Evolutionary conservation across 2,113 vertebrate genomes (phyloP), one percentile per base, ranked within the genome.

Genomic region (Phrynocephalus versicolor): DNA sequence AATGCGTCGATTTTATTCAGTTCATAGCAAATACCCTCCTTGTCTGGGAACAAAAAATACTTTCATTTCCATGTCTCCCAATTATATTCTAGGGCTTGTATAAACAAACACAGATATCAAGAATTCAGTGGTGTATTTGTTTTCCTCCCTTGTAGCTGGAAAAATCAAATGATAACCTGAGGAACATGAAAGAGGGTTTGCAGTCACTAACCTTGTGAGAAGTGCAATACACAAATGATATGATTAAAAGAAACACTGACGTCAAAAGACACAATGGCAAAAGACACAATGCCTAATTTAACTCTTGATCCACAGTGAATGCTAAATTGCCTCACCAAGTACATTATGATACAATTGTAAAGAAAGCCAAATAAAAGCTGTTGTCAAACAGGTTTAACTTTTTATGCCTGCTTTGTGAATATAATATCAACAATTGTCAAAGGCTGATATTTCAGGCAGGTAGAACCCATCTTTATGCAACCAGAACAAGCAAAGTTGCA

Each of bases 321-420:
- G 13, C 41, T 41, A 51, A 87, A 64, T 8, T 58, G 3, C 0
- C 0, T 89, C 89, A 88, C 72, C 76, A n/a, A 10, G 3, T 12
- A 60, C 55, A 60, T 10, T 67, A 71, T 15, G 23, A 12, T 30
- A 89, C 88, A 15, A 81, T 12, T 62, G 33, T 0, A 51, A 84
- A 83, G 81, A 57, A 82, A 71, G 16, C 1, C 79, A 85, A 23
- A 80, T 79, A 88, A 88, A 67, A 15, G 41, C 10, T 81, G 85
- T 12, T 30, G 78, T 13, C 74, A 74, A 3, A 1, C 58, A 87
- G 83, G 33, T 67, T 81, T 30, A 89, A 45, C 30, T 33, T 45
- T 33, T 75, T 14, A 15, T 74, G 35, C 3, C 1, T 58, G 67
- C 25, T 62, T 25, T 19, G 25, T 33, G 19, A 51, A 51, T 39